Evolutionary conservation across 1,140 invertebrate species (phyloP).

Genomic region (Caerostris extrusa): DNA sequence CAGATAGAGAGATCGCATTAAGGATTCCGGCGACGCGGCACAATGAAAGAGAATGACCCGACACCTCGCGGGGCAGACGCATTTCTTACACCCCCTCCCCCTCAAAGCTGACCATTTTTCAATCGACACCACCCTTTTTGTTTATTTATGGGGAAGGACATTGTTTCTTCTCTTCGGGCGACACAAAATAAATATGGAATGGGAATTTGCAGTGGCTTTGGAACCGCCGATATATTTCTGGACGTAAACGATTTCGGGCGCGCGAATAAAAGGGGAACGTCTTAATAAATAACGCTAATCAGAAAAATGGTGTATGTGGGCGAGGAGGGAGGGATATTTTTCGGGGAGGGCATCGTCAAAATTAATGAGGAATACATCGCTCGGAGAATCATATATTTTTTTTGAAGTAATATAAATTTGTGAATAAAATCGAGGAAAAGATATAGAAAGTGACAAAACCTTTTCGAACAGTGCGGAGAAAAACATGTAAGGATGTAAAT

Average conservation of each 20-base stretch:
- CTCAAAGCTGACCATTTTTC: conserved; percentile 70
- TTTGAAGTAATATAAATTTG: too few relatives aligned
- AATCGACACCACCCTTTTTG: conserved; percentile 61
- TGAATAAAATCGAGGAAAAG: too few relatives aligned
- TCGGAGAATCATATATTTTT: too few relatives aligned
- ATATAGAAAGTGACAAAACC: too few relatives aligned
- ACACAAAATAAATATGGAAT: conserved; percentile 62
- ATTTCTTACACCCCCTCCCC: conserved; percentile 47
- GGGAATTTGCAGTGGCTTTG: conserved; percentile 20
- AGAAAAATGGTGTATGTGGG: neutral
- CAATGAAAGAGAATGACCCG: conserved; percentile 72
- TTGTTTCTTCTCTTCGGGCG: conserved; percentile 50
- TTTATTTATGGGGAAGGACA: conserved; percentile 66
- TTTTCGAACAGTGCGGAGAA: too few relatives aligned
- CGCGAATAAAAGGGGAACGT: neutral
- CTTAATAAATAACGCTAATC: conserved; percentile 29
- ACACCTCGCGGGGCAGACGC: conserved; percentile 58
- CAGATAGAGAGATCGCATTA: conserved; percentile 77
- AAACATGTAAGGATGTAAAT: too few relatives aligned
- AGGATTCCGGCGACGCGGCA: conserved; percentile 73
- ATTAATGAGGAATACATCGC: too few relatives aligned
- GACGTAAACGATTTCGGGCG: neutral
- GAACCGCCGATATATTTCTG: conserved; percentile 4
- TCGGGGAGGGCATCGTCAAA: too few relatives aligned
- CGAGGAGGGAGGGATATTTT: neutral